phyloP scores from a whole-genome alignment of 2,113 vertebrate genomes.

The Pitta sordida region DNA sequence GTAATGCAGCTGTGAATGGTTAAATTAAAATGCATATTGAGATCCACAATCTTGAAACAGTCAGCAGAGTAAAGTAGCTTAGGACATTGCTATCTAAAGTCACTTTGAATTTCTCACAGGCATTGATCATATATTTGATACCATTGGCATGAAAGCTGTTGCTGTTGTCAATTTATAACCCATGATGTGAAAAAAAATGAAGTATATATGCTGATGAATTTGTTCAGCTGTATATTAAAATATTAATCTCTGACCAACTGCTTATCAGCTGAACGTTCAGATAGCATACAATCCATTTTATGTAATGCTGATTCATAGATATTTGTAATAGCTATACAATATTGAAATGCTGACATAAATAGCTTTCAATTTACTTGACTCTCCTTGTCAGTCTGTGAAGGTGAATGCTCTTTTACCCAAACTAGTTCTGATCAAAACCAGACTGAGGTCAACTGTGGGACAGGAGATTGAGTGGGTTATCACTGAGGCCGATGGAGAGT shows the following conservation, averaged over 20 bases:
- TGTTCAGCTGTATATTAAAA: neutral
- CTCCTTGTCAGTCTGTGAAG: constrained; percentile 46
- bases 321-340: neutral
- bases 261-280: neutral
- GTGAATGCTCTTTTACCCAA: constrained; percentile 23
- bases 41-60: neutral
- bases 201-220: neutral
- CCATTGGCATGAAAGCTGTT: neutral
- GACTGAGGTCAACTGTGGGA: constrained; percentile 31
- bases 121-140: constrained; percentile 34
- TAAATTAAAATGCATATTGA: neutral
- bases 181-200: neutral
- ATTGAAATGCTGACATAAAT: constrained; percentile 12
- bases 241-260: constrained; percentile 1
- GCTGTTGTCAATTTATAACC: neutral
- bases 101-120: constrained; percentile 17
- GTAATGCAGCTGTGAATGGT: neutral
- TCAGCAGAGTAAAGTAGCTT: neutral
- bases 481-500: neutral
- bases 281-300: neutral
- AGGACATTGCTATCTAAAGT: constrained; percentile 5
- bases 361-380: constrained; percentile 37
- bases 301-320: constrained; percentile 8
- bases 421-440: constrained; percentile 54
- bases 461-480: constrained; percentile 50